A percentile compares a stretch with the other conserved stretches of the same genome.
Evolutionary conservation across 2,113 vertebrate genomes (phyloP).

Genomic region (Cyanoliseus patagonus): DNA sequence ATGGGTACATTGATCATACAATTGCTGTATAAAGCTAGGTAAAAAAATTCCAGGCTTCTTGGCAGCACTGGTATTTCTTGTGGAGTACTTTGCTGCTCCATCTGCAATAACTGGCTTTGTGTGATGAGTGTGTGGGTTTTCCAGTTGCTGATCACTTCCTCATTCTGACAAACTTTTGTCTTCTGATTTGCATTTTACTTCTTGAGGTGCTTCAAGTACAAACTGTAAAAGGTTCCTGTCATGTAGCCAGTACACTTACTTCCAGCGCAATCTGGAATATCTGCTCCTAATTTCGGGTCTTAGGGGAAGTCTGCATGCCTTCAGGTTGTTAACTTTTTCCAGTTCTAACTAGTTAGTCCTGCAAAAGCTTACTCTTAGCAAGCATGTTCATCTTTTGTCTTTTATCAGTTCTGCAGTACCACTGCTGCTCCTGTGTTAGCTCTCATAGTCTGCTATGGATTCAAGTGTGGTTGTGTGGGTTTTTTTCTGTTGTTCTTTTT

Average conservation of each 20-base stretch:
- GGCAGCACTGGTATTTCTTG: not conserved
- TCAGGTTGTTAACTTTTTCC: not conserved
- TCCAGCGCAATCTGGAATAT: not conserved
- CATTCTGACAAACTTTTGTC: not conserved
- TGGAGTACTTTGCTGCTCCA: not conserved
- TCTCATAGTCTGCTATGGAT: not conserved
- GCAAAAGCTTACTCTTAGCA: not conserved
- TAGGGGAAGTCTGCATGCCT: not conserved
- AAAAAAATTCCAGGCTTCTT: not conserved
- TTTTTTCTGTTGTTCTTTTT: not conserved
- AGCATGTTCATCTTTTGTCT: not conserved
- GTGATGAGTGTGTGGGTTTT: not conserved
- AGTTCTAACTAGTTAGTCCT: not conserved
- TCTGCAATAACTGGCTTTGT: not conserved
- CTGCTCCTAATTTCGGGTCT: not conserved
- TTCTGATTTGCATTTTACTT: not conserved
- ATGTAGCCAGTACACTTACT: not conserved
- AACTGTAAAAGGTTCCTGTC: not conserved
- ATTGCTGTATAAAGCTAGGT: not conserved
- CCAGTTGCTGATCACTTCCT: not conserved
- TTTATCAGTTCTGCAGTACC: fast-evolving
- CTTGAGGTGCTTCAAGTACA: not conserved
- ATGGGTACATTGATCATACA: not conserved
- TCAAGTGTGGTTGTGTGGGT: not conserved
- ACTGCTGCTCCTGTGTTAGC: fast-evolving